These are phyloP conservation scores for Calliphora vicina DNA, from an alignment of 1,140 invertebrate species.

Conservation along the genomic window DNA sequence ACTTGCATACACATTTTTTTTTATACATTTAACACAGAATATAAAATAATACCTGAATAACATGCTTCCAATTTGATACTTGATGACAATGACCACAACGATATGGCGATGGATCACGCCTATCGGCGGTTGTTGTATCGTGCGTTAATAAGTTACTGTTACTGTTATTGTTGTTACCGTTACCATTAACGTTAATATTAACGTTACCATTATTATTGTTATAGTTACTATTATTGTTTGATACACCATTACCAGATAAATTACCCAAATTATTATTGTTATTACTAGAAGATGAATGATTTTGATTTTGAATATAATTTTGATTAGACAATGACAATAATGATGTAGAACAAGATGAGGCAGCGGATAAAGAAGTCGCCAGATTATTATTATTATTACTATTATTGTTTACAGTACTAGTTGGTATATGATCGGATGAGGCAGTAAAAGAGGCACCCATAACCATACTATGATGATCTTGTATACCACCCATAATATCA, in stretches of 20 bases:
- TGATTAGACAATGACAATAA: slow-evolving; percentile 35
- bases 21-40: slow-evolving; percentile 17
- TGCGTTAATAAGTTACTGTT: slow-evolving; percentile 56
- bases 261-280: slow-evolving; percentile 14
- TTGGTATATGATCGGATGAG: not conserved
- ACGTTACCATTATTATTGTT: not conserved
- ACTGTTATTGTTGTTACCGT: slow-evolving; percentile 44
- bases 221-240: slow-evolving; percentile 1
- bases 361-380: not conserved
- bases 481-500: slow-evolving; percentile 31
- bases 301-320: slow-evolving; percentile 15
- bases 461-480: slow-evolving; percentile 19
- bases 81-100: slow-evolving; percentile 79
- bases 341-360: slow-evolving; percentile 37
- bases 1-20: not conserved
- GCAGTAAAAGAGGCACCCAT: not conserved
- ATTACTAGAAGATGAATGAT: slow-evolving; percentile 9
- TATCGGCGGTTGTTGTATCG: slow-evolving; percentile 47
- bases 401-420: not conserved
- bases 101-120: slow-evolving; percentile 68
- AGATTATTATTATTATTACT: not conserved
- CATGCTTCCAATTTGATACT: slow-evolving; percentile 81
- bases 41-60: slow-evolving; percentile 73
- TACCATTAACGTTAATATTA: slow-evolving; percentile 31
- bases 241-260: slow-evolving; percentile 32